phyloP scores from a whole-genome alignment of 2,888 invertebrate species.

The Xanthorhoe spadicearia region DNA sequence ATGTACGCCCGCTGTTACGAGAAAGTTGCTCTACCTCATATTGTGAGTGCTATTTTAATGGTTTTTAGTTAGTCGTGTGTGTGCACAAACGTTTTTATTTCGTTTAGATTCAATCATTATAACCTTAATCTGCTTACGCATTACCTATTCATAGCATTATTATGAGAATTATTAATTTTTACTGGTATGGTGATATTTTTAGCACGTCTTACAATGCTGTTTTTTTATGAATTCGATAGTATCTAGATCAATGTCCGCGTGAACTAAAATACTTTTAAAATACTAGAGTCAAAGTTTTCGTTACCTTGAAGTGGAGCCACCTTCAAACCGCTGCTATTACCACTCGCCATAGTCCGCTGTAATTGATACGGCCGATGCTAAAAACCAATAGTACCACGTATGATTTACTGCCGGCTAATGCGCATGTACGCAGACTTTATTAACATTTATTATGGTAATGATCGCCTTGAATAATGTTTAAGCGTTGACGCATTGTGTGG shows the following conservation, averaged over 20 bases:
- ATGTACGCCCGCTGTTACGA: conserved; percentile 65
- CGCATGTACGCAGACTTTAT: conserved; percentile 77
- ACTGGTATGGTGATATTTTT: no score
- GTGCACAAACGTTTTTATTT: no score
- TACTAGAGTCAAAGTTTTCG: neutral
- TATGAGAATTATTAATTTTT: no score
- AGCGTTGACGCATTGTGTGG: conserved; percentile 56
- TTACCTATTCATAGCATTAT: no score
- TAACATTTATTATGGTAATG: conserved; percentile 83
- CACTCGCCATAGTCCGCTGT: conserved; percentile 68
- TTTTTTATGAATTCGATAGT: no score
- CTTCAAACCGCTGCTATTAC: conserved; percentile 22
- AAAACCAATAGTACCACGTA: conserved; percentile 76
- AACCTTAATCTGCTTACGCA: no score
- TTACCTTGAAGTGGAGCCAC: conserved; percentile 49
- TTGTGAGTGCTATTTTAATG: neutral
- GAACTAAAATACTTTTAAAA: no score
- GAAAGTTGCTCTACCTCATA: conserved; percentile 37
- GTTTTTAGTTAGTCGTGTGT: no score
- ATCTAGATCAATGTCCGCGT: no score
- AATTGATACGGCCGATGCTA: conserved; percentile 75
- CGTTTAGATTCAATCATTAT: no score
- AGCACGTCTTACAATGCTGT: no score
- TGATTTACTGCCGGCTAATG: conserved; percentile 78
- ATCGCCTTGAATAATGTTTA: conserved; percentile 70